Percentiles rank a stretch among this genome's conserved stretches.
phyloP scores from a whole-genome alignment of 92 coral and sea anemone genomes.

The Epizoanthus ramosus region DNA sequence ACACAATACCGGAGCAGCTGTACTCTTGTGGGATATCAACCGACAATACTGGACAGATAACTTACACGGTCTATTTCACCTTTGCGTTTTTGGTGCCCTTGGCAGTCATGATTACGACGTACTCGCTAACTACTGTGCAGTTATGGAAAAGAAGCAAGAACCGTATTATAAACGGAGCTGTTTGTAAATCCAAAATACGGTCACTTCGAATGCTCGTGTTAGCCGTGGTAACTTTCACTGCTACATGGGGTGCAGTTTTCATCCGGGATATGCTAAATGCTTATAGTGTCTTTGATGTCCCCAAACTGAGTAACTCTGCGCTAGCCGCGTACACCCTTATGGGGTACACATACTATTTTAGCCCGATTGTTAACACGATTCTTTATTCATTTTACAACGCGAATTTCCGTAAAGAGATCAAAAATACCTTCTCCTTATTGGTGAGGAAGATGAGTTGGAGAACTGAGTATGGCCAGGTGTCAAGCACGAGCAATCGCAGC shows the following conservation, averaged over 20 bases:
- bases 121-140: constrained; percentile 19
- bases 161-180: neutral
- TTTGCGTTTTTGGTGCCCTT: constrained; percentile 24
- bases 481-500: neutral
- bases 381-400: constrained; percentile 42
- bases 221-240: constrained; percentile 14
- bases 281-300: neutral
- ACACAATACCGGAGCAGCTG: neutral
- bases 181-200: constrained; percentile 22
- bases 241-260: constrained; percentile 27
- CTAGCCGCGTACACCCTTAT: neutral
- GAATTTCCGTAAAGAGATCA: constrained; percentile 25
- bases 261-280: constrained; percentile 35
- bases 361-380: constrained; percentile 22
- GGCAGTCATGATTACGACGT: constrained; percentile 22
- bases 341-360: constrained; percentile 6
- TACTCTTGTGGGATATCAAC: constrained; percentile 34
- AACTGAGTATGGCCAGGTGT: neutral
- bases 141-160: constrained; percentile 29
- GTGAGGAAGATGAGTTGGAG: neutral
- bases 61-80: constrained; percentile 10
- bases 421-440: neutral
- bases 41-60: neutral
- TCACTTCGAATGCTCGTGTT: constrained; percentile 29
- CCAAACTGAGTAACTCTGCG: neutral